Percentiles rank a stretch among this genome's conserved stretches.
Evolutionary conservation across 92 coral and sea anemone species (phyloP).

Genomic region (Zoanthus gigantus): DNA sequence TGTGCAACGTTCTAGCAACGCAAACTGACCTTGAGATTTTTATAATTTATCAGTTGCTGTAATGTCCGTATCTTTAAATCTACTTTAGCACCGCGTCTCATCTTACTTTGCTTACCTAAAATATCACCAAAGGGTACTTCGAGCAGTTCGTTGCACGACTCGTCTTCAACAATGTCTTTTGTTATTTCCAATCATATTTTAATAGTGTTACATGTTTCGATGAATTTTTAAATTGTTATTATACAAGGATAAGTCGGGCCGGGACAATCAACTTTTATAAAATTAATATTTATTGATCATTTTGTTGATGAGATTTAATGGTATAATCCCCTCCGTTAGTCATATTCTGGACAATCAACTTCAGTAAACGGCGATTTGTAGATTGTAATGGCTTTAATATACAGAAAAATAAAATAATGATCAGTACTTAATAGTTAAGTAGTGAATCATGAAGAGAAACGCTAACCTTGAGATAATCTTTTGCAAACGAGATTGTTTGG

Average conservation of each 20-base stretch:
- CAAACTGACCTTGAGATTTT: not conserved
- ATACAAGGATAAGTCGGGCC: not conserved
- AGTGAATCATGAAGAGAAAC: not conserved
- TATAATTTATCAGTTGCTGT: not conserved
- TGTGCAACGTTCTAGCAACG: slow-evolving; percentile 3
- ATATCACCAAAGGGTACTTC: not conserved
- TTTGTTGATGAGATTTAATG: not conserved
- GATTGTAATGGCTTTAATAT: not conserved
- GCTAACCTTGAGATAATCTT: not conserved
- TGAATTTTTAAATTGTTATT: no score
- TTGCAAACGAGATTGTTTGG: not conserved
- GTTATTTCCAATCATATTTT: not conserved
- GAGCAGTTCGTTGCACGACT: not conserved
- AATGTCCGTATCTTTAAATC: not conserved
- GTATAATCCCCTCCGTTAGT: not conserved
- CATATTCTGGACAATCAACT: not conserved
- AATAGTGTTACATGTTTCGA: not conserved
- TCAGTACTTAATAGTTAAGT: not conserved
- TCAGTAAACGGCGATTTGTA: slow-evolving; percentile 3
- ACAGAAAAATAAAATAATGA: not conserved
- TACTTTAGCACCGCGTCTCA: not conserved
- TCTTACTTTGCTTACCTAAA: not conserved
- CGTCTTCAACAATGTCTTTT: not conserved
- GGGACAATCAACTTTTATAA: not conserved
- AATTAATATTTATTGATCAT: not conserved